These are phyloP conservation scores for Caracal caracal DNA, from an alignment of 2,113 vertebrate genomes.

Conservation along the genomic window DNA sequence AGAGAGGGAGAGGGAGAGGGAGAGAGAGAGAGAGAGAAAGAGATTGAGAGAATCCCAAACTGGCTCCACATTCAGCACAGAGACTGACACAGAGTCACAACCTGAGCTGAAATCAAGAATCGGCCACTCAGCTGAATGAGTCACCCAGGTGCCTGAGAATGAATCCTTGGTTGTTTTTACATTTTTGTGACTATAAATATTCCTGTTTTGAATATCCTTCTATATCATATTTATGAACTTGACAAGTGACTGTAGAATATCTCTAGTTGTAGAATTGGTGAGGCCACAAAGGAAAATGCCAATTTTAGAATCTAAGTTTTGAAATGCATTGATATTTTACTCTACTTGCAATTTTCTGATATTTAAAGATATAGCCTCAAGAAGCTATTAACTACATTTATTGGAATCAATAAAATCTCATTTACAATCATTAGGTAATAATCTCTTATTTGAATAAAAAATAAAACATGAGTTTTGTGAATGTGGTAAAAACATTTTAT, in stretches of 20 bases:
- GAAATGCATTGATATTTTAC: not conserved
- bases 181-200: not conserved
- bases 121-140: too few species aligned
- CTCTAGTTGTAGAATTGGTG: not conserved
- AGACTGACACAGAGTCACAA: too few species aligned
- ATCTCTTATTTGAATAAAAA: not conserved
- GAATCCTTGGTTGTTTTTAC: not conserved
- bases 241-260: not conserved
- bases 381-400: not conserved
- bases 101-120: too few species aligned
- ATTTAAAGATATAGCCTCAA: not conserved
- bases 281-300: not conserved
- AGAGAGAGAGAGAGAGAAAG: too few species aligned
- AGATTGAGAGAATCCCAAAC: too few species aligned
- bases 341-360: not conserved
- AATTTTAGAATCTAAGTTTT: slow-evolving; percentile 8
- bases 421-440: not conserved
- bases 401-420: slow-evolving; percentile 5
- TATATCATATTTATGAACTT: not conserved
- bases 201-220: not conserved
- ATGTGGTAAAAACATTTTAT: not conserved
- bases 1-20: too few species aligned
- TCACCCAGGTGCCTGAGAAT: too few species aligned
- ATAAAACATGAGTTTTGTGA: not conserved
- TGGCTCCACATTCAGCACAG: too few species aligned